These are phyloP conservation scores for Ephydatia muelleri DNA, from an alignment of 37 sponge, comb jelly and placozoan species.

Conservation along the genomic window DNA sequence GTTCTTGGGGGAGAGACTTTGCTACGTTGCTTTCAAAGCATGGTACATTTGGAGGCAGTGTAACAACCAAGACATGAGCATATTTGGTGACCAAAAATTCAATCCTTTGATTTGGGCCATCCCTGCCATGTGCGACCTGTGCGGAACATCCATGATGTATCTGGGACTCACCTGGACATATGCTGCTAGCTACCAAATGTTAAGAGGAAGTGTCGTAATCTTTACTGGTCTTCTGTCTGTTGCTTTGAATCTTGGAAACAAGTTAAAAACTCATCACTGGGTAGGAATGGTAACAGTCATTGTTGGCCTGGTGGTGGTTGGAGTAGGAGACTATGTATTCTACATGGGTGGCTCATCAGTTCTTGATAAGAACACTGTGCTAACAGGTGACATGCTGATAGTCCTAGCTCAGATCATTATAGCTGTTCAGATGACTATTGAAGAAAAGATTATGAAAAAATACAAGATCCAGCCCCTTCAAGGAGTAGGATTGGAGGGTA, in stretches of 20 bases:
- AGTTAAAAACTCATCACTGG: slow-evolving; percentile 62
- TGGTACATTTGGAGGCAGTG: slow-evolving; percentile 44
- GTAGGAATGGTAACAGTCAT: no score
- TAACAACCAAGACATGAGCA: slow-evolving; percentile 49
- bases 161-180: slow-evolving; percentile 93
- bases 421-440: slow-evolving; percentile 85
- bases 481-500: slow-evolving; percentile 97
- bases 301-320: slow-evolving; percentile 34
- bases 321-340: slow-evolving; percentile 70
- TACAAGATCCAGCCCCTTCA: slow-evolving; percentile 89
- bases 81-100: slow-evolving; percentile 81
- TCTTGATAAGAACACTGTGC: slow-evolving; percentile 16
- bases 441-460: slow-evolving; percentile 89
- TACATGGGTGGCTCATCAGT: slow-evolving; percentile 9
- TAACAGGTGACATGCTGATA: slow-evolving; percentile 91
- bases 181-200: slow-evolving; percentile 95
- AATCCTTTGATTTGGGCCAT: slow-evolving; percentile 87
- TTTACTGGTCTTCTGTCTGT: slow-evolving; percentile 95
- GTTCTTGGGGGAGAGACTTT: slow-evolving; percentile 94
- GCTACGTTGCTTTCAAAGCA: slow-evolving; percentile 80
- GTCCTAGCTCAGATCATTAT: slow-evolving; percentile 87
- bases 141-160: slow-evolving; percentile 88
- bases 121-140: slow-evolving; percentile 91
- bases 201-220: slow-evolving; percentile 93
- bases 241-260: slow-evolving; percentile 76